These are phyloP conservation scores for Watsonalla cultraria DNA, from an alignment of 2,888 invertebrate genomes.

Conservation along the genomic window DNA sequence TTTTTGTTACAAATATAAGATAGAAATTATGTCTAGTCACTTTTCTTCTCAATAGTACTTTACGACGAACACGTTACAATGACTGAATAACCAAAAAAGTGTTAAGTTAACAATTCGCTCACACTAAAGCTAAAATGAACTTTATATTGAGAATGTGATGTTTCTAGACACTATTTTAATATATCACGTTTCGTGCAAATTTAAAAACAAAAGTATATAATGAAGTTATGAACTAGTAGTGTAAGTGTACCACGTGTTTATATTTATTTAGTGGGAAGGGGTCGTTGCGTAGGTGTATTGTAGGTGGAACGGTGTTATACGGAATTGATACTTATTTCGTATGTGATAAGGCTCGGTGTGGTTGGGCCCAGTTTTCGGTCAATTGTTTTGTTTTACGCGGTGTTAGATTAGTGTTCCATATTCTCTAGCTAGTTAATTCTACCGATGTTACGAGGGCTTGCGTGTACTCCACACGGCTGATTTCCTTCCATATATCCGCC, in stretches of 20 bases:
- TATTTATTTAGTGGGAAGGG: slow-evolving; percentile 49
- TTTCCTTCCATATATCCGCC: not conserved
- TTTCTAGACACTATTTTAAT: slow-evolving; percentile 68
- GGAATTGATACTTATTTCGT: slow-evolving; percentile 16
- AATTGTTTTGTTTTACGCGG: slow-evolving; percentile 32
- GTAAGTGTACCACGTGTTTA: slow-evolving; percentile 59
- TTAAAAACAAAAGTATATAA: slow-evolving; percentile 30
- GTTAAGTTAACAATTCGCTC: slow-evolving; percentile 37
- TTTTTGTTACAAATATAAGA: not conserved
- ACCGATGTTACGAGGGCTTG: not conserved
- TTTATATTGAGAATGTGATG: slow-evolving; percentile 57
- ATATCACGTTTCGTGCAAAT: slow-evolving; percentile 60
- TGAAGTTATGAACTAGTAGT: slow-evolving; percentile 69
- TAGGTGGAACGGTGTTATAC: slow-evolving; percentile 26
- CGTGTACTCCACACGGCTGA: not conserved
- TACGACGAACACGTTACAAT: slow-evolving; percentile 2
- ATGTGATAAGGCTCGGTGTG: slow-evolving; percentile 12
- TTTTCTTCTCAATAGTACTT: slow-evolving; percentile 5
- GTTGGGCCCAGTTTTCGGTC: slow-evolving; percentile 35
- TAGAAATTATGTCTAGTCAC: slow-evolving; percentile 3
- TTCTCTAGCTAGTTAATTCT: not conserved
- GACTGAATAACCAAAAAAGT: slow-evolving; percentile 4
- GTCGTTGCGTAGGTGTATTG: slow-evolving; percentile 40
- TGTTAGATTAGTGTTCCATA: not conserved
- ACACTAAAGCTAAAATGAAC: slow-evolving; percentile 40